Base-by-base conservation (phyloP, 2,113 vertebrate species). In the Eulacestoma nigropectus region DNA sequence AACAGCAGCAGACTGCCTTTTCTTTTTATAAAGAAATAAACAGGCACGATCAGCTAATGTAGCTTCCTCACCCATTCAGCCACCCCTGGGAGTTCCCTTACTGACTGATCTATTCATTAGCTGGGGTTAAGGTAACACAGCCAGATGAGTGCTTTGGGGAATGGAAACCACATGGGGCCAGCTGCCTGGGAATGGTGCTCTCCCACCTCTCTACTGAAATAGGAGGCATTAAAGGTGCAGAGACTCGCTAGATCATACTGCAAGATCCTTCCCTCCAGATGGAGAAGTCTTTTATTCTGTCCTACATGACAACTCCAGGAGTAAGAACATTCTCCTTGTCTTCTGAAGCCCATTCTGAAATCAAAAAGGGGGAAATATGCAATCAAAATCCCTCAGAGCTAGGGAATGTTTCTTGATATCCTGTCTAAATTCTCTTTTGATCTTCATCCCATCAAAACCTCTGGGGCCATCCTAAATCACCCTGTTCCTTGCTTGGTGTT, bases 11-110 rank as follows among this genome's bases (percentile, higher is more conserved):
- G 60, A 41, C n/a, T 75, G 32, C 10, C 20, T 95, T 92, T 86
- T 84, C 44, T 81, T 84, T 89, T 94, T 84, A n/a, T 53, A 69
- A 89, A 91, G 44, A 91, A 89, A 79, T 82, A 91, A 92, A 91
- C 29, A 30, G 49, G 41, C 27, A 1, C 81, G 83, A 93, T 91
- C 81, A 55, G 57, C 62, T 94, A 82, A 91, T 39, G 37, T 19
- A 93, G 57, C n/a, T 41, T 94, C 77, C 53, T 91, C 87, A 85
- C 89, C 81, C 57, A 53, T 87, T 81, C 41, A 22, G 65, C 53
- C n/a, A 39, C 81, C 67, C 53, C 41, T 82, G 91, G 70, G 89
- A 89, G 46, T 39, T 96, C 16, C 49, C 53, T 85, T 72, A 46
- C 91, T 62, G 57, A 47, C 84, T 96, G 87, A 68, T 91, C 80